Conservation (phyloP, 1,140 invertebrate species). For the Drosophila tsacasi region DNA sequence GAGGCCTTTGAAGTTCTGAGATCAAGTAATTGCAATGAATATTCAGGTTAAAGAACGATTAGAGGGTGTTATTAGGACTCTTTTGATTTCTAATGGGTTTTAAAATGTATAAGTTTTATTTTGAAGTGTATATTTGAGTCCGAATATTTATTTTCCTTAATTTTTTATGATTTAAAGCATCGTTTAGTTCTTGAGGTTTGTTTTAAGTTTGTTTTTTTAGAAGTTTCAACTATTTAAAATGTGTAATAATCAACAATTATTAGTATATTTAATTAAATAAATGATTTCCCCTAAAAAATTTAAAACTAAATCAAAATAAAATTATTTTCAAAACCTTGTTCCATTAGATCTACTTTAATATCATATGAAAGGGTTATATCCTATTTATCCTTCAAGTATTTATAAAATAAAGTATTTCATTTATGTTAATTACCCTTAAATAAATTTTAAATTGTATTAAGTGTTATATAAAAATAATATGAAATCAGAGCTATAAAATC, state of each 20-base stretch:
- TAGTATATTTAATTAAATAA: not conserved
- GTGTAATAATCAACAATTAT: not conserved
- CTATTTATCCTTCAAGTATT: not conserved
- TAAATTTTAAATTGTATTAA: not conserved
- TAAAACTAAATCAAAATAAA: not conserved
- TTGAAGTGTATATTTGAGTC: not conserved
- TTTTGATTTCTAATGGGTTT: not conserved
- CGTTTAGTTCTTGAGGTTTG: not conserved
- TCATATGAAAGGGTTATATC: not conserved
- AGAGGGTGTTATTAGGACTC: not conserved
- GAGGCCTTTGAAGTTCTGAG: conserved; percentile 2
- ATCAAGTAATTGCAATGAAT: not conserved
- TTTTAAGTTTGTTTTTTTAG: not conserved
- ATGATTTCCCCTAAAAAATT: not conserved
- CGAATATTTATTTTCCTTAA: not conserved
- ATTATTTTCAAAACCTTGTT: not conserved
- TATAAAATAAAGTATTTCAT: not conserved
- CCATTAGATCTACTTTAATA: not conserved
- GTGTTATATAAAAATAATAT: too few species aligned
- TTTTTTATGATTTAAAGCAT: not conserved
- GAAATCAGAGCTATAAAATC: not conserved
- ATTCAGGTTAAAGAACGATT: not conserved
- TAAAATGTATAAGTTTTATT: not conserved
- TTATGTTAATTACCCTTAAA: not conserved
- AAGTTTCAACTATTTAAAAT: not conserved